Conservation (phyloP, 2,888 invertebrate species). For the Eulithis testata region DNA sequence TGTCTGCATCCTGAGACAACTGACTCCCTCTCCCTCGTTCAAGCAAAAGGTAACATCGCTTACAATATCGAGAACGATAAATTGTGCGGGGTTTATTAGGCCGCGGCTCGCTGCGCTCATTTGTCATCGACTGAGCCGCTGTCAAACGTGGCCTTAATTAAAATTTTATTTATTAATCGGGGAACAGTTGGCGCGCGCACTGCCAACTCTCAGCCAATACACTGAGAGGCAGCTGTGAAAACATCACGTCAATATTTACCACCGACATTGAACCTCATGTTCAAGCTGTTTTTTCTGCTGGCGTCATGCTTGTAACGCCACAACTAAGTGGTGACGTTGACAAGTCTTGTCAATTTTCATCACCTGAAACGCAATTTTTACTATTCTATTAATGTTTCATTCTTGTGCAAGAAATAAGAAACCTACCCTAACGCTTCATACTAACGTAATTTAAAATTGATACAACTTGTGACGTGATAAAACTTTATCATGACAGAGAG, state of each 20-base stretch:
- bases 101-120: conserved; percentile 25
- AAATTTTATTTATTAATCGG: conserved; percentile 37
- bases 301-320: too few species aligned
- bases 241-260: not conserved
- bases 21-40: not conserved
- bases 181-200: conserved; percentile 19
- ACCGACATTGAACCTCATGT: not conserved
- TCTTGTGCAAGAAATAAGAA: too few species aligned
- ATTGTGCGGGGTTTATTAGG: conserved; percentile 19
- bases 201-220: conserved; percentile 8
- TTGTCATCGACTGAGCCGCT: conserved; percentile 31
- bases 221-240: not conserved
- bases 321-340: too few species aligned
- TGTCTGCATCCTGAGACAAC: too few species aligned
- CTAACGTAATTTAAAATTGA: too few species aligned
- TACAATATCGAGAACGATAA: conserved; percentile 27
- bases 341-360: too few species aligned
- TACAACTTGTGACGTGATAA: too few species aligned
- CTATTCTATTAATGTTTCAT: too few species aligned
- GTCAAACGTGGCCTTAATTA: conserved; percentile 30
- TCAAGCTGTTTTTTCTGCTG: too few species aligned
- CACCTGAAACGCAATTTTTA: too few species aligned
- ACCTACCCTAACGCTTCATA: too few species aligned
- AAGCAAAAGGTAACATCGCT: not conserved
- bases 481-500: too few species aligned